Evolutionary conservation across 2,113 vertebrate genomes (phyloP).

Genomic region (Zosterops lateralis): DNA sequence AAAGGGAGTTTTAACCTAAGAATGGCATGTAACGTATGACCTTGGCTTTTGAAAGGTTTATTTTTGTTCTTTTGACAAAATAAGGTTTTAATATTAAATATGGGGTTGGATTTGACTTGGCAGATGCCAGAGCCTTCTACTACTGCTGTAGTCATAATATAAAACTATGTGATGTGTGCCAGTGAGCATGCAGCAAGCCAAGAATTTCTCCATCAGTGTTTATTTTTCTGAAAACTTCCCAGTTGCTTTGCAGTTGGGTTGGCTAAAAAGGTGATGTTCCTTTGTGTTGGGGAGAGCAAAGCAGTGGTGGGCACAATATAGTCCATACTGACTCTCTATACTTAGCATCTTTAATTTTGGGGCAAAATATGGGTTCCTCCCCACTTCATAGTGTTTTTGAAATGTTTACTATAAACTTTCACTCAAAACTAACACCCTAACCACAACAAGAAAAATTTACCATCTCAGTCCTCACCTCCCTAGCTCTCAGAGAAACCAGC

Average conservation of each 20-base stretch:
- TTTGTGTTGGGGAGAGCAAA: not conserved
- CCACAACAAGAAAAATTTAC: too few relatives aligned
- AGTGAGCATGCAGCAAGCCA: slow-evolving; percentile 8
- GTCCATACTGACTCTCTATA: not conserved
- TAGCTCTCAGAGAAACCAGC: too few relatives aligned
- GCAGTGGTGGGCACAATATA: not conserved
- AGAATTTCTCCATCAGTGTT: slow-evolving; percentile 2
- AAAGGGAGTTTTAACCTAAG: slow-evolving; percentile 31
- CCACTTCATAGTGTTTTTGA: not conserved
- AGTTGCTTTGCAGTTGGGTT: not conserved
- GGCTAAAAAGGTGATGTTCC: not conserved
- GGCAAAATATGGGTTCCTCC: not conserved
- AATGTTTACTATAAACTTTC: not conserved
- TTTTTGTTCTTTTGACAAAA: slow-evolving; percentile 48
- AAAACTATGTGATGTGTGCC: slow-evolving; percentile 25
- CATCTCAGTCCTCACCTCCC: too few relatives aligned
- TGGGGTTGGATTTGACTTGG: slow-evolving; percentile 46
- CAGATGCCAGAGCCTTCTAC: slow-evolving; percentile 30
- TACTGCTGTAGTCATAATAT: slow-evolving; percentile 46
- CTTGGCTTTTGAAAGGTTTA: slow-evolving; percentile 39
- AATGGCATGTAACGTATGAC: not conserved
- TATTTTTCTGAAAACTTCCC: slow-evolving; percentile 11
- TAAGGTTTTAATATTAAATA: slow-evolving; percentile 52
- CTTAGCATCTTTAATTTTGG: not conserved
- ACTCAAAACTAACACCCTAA: too few relatives aligned